A percentile compares a stretch with the other conserved stretches of the same genome.
Conservation (phyloP, 2,113 vertebrate species). For the Tragelaphus imberbis region DNA sequence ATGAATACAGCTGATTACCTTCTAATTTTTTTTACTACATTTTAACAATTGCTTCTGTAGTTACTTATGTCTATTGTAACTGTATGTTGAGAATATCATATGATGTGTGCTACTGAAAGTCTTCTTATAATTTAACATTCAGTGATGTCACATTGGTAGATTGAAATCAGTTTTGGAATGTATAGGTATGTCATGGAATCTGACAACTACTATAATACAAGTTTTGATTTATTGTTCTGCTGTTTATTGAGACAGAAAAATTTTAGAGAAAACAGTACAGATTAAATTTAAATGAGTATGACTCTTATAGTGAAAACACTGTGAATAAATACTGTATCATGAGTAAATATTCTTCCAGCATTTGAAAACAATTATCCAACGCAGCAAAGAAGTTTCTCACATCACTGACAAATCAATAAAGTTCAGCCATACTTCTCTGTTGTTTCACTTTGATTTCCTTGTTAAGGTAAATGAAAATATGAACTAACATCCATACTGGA, state of each 20-base stretch:
- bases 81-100: background rate
- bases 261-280: background rate
- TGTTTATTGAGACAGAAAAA: background rate
- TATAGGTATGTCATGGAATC: background rate
- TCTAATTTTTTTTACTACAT: background rate
- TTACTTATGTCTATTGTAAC: background rate
- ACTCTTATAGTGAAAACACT: background rate
- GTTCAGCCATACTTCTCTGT: background rate
- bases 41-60: background rate
- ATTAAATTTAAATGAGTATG: background rate
- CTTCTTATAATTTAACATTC: background rate
- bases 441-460: conserved; percentile 28
- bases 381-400: background rate
- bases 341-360: background rate
- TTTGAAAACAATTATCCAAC: conserved; percentile 38
- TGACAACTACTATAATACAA: background rate
- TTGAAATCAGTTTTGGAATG: background rate
- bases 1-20: background rate
- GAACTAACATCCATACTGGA: background rate
- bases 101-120: background rate
- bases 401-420: background rate
- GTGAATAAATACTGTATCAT: background rate
- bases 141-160: background rate
- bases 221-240: background rate
- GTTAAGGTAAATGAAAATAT: conserved; percentile 27